Evolutionary conservation across 1,140 invertebrate species (phyloP), one percentile per base, ranked within the genome.

Genomic region (Drosophila auraria): DNA sequence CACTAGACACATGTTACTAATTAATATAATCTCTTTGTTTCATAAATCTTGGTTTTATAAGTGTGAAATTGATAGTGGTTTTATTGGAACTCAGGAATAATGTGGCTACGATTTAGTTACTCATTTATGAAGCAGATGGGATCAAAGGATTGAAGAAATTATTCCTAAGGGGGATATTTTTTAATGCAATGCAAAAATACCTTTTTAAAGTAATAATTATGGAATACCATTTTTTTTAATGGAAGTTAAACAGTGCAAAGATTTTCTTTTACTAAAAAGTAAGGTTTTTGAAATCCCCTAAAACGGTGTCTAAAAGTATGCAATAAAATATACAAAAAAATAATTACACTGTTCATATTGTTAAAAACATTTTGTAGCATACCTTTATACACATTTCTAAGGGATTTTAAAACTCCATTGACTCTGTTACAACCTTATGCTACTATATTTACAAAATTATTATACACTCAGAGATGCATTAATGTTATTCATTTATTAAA

Each of bases 21-120:
- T 23, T 64, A 50, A 50, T 50, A 42, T 38, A 69, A 64, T 63
- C 23, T 40, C 11, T 38, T 30, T 40, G 1, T 42, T 59, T 14
- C 17, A 56, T 20, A 15, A 8, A 36, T 14, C 6, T 36, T 5
- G 5, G 3, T 17, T 2, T 11, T 54, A 14, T 14, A 15, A 36
- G n/a, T 36, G 36, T 11, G 11, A 20, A 20, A 20, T 49, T 3
- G 12, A 6, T 53, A 2, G 15, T 12, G 27, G 9, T 5, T 30
- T 17, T 6, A 8, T 33, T 3, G 49, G 11, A 20, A 36, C n/a
- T 54, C 5, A 2, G 9, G 0, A 17, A 36, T 36, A 9, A 36
- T 20, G 51, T 36, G 17, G 4, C 5, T 36, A 20, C 2, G 6
- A 20, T 20, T 36, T 7, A 2, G 15, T 3, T 17, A 33, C 0